phyloP scores from a whole-genome alignment of 2,888 invertebrate species.

The Arrhopalites spinosus region DNA sequence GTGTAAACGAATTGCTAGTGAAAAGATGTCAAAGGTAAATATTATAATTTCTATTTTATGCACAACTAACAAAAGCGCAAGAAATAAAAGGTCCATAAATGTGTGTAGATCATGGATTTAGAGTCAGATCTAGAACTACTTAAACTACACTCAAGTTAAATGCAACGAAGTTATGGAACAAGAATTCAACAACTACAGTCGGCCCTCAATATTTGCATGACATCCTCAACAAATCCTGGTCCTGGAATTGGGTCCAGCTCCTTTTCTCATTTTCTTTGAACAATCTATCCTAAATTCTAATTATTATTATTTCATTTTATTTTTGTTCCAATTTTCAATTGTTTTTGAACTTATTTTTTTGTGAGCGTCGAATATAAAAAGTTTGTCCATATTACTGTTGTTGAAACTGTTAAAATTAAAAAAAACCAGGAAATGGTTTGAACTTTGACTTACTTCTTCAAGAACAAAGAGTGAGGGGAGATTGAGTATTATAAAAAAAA shows the following conservation, averaged over 20 bases:
- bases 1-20: conserved; percentile 11
- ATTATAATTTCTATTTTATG: too few relatives aligned
- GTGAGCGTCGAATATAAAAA: too few relatives aligned
- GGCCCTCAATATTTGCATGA: conserved; percentile 43
- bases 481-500: too few relatives aligned
- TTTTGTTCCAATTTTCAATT: too few relatives aligned
- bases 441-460: too few relatives aligned
- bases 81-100: neutral
- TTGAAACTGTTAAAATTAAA: too few relatives aligned
- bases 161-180: conserved; percentile 39
- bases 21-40: conserved; percentile 35
- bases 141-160: conserved; percentile 41
- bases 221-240: neutral
- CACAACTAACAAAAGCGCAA: neutral
- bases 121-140: conserved; percentile 45
- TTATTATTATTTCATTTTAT: too few relatives aligned
- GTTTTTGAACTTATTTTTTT: too few relatives aligned
- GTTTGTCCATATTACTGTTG: too few relatives aligned
- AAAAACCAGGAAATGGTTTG: too few relatives aligned
- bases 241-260: neutral
- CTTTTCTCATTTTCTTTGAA: conserved; percentile 18
- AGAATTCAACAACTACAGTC: conserved; percentile 52
- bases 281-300: neutral
- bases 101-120: conserved; percentile 41
- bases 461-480: too few relatives aligned